phyloP scores from a whole-genome alignment of 1,140 invertebrate genomes.

The Oryctes rhinoceros region DNA sequence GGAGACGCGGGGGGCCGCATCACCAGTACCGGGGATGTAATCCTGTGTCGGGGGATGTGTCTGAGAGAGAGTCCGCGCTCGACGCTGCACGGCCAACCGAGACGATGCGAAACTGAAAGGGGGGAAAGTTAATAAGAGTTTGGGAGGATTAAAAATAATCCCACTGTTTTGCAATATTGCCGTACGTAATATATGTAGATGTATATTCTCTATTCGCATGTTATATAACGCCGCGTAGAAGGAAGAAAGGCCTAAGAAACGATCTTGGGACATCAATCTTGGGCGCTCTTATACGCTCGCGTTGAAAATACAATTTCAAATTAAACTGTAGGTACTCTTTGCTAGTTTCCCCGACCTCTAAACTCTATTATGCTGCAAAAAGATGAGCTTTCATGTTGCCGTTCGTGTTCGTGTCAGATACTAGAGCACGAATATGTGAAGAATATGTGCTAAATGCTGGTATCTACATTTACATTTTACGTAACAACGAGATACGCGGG shows the following conservation, averaged over 20 bases:
- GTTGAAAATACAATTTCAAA: not conserved
- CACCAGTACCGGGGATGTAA: slow-evolving; percentile 60
- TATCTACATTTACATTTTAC: too few species aligned
- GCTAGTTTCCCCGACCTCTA: too few species aligned
- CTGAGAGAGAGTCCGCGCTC: slow-evolving; percentile 47
- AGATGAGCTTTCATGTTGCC: too few species aligned
- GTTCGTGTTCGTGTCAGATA: too few species aligned
- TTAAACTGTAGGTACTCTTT: not conserved
- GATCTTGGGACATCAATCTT: not conserved
- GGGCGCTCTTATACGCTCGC: not conserved
- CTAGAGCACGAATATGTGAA: too few species aligned
- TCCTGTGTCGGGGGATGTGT: slow-evolving; percentile 57
- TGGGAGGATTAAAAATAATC: slow-evolving; percentile 62
- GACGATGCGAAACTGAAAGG: slow-evolving; percentile 31
- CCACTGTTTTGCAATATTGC: slow-evolving; percentile 62
- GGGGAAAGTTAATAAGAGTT: slow-evolving; percentile 62
- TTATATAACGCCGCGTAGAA: not conserved
- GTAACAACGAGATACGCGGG: too few species aligned
- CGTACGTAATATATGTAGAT: slow-evolving; percentile 7
- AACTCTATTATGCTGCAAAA: too few species aligned
- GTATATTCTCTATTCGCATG: not conserved
- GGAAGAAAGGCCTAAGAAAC: not conserved
- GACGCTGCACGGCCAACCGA: slow-evolving; percentile 2
- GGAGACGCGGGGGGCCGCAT: slow-evolving; percentile 50
- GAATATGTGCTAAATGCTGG: too few species aligned